Evolutionary conservation across 2,113 vertebrate species (phyloP), one percentile per base, ranked within the genome.

Genomic region (Cairina moschata): DNA sequence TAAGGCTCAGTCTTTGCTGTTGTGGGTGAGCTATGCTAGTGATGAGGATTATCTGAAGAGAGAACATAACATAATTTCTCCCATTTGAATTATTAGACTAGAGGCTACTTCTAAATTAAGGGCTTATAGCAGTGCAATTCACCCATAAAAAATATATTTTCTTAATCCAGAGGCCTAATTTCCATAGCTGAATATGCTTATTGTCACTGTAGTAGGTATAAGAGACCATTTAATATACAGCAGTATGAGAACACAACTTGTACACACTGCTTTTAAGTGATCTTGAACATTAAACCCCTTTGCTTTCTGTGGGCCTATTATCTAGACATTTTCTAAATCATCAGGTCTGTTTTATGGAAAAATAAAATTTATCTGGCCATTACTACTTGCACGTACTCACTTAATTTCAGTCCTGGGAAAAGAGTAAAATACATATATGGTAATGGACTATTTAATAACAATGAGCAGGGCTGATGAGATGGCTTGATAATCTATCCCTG

Each of bases 291-390:
- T 82, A 93, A 94, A 63, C 54, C 67, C 56, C 62, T 73, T 89
- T 63, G 58, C 91, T 94, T 95, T 92, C 88, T 55, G 10, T 84
- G 86, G 77, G 93, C 77, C 83, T 84, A 90, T 96, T 96, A 96
- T 60, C 50, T 36, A 55, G 88, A 62, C n/a, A 44, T 91, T 96
- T 95, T 94, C 86, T 95, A 95, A 93, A 86, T 86, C 88, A 96
- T 91, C 88, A 25, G 28, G 76, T 78, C 89, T 82, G 83, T 42
- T 95, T 95, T 90, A 95, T 91, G 92, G 83, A 93, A 92, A 88
- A 94, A 86, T 92, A 87, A 91, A 91, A 75, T 18, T 42, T 54
- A 55, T 88, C 77, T 86, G 60, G 83, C 75, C 75, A 40, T 77
- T 72, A 50, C 22, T 31, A 72, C 23, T 93, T 40, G 34, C 2